Percentiles rank a stretch among this genome's conserved stretches.
These are phyloP conservation scores for Illadopsis cleaveri DNA, from an alignment of 2,113 vertebrate genomes.

Conservation along the genomic window DNA sequence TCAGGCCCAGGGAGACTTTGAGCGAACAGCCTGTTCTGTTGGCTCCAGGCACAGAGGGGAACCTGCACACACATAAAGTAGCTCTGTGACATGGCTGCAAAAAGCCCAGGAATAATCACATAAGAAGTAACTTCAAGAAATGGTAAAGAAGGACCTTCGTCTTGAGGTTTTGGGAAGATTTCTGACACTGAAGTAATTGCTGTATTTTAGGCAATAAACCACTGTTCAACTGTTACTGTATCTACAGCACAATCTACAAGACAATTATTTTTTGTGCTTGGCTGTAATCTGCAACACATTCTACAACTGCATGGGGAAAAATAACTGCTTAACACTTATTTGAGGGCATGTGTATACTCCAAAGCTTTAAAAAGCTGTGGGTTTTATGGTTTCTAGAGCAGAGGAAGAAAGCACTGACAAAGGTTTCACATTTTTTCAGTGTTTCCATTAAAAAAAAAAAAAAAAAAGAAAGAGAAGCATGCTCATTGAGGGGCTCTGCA, in stretches of 20 bases:
- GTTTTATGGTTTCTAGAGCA: slow-evolving; percentile 10
- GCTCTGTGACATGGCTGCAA: background rate
- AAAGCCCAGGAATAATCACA: background rate
- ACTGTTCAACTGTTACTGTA: background rate
- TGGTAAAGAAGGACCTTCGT: background rate
- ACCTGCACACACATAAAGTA: background rate
- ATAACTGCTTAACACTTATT: slow-evolving; percentile 16
- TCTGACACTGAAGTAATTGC: background rate
- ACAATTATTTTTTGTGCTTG: background rate
- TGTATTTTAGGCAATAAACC: slow-evolving; percentile 1
- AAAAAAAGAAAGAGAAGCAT: background rate
- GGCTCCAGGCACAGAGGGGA: background rate
- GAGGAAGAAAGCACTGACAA: background rate
- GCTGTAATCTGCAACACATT: slow-evolving; percentile 19
- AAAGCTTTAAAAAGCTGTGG: background rate
- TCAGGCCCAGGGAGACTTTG: background rate
- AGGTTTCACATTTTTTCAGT: background rate
- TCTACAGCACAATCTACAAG: background rate
- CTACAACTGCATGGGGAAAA: slow-evolving; percentile 33
- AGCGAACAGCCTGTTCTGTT: background rate
- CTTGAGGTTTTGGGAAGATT: background rate
- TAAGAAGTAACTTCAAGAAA: background rate
- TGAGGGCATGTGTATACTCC: background rate
- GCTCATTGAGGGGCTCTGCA: background rate
- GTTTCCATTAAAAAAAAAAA: background rate